Evolutionary conservation across 1,140 invertebrate species (phyloP), one percentile per base, ranked within the genome.

Genomic region (Heliconius nattereri): DNA sequence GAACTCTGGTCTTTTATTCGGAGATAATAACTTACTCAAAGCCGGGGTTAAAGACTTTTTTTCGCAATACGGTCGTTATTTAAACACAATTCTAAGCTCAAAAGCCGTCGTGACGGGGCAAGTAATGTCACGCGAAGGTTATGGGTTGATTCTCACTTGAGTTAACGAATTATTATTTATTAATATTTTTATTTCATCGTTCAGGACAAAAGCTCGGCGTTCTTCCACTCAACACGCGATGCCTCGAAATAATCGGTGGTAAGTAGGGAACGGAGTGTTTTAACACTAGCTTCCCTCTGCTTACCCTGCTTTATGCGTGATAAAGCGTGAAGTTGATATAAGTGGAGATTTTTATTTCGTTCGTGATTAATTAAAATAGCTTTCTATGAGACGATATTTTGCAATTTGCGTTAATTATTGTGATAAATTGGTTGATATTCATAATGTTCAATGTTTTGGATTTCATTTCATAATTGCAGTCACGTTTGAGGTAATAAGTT

Each of bases 1-100:
- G 83, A 45, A 84, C 80, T 81, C 78, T 72, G 60, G 71, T 71
- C 77, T 78, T 79, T 83, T 80, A 81, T 78, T 77, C 78, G 71
- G 54, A 76, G 80, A 72, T 75, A 71, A 73, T 71, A 82, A 37
- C 19, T 73, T 80, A 80, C 75, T 76, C 71, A 66, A 23, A 66
- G n/a, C 60, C 23, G 26, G 60, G 26, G 23, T 66, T 66, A 26
- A 60, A 60, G 60, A 66, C 60, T 66, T 66, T 66, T 66, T 66
- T 66, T 45, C 26, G 60, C 23, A 66, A 23, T 5, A 66, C 23
- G 16, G 60, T 29, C 60, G 11, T 66, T 26, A 16, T 66, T 66
- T 66, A 66, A 66, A 66, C 60, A 66, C 23, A 66, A 29, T 29
- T 66, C 23, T 7, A 29, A 11, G 13, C 26, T 29, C 26, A 66